Percentiles rank a stretch among this genome's conserved stretches.
phyloP scores from a whole-genome alignment of 2,113 vertebrate species.

The Nothoprocta pentlandii region DNA sequence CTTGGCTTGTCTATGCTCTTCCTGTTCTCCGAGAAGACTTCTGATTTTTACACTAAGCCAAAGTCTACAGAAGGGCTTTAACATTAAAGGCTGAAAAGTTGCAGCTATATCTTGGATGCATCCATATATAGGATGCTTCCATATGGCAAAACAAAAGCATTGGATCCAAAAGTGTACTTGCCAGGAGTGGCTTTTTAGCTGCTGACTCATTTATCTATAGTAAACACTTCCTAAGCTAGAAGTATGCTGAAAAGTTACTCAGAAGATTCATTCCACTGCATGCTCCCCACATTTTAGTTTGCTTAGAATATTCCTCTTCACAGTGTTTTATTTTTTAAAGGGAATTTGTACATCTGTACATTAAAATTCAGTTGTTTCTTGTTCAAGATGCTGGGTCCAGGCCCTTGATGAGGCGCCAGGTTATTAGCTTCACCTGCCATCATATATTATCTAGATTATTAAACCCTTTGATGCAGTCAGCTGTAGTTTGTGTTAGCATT shows the following conservation, averaged over 20 bases:
- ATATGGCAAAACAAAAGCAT: not conserved
- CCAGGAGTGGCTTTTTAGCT: not conserved
- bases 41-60: not conserved
- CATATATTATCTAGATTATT: constrained; percentile 55
- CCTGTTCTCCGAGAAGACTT: not conserved
- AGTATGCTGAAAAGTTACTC: not conserved
- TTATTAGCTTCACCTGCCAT: constrained; percentile 59
- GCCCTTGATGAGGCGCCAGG: constrained; percentile 38
- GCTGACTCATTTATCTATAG: not conserved
- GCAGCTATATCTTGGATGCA: not conserved
- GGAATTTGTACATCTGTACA: not conserved
- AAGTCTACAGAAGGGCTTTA: not conserved
- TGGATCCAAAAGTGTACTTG: not conserved
- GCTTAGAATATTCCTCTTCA: not conserved
- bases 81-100: not conserved
- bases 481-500: constrained; percentile 56
- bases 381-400: constrained; percentile 9
- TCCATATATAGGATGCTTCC: not conserved
- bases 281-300: not conserved
- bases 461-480: constrained; percentile 51
- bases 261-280: not conserved
- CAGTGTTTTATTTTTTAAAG: not conserved
- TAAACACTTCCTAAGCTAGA: not conserved
- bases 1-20: not conserved
- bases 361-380: constrained; percentile 48